A percentile compares a stretch with the other conserved stretches of the same genome.
Conservation (phyloP, 2,113 vertebrate species). For the Mohoua ochrocephala region DNA sequence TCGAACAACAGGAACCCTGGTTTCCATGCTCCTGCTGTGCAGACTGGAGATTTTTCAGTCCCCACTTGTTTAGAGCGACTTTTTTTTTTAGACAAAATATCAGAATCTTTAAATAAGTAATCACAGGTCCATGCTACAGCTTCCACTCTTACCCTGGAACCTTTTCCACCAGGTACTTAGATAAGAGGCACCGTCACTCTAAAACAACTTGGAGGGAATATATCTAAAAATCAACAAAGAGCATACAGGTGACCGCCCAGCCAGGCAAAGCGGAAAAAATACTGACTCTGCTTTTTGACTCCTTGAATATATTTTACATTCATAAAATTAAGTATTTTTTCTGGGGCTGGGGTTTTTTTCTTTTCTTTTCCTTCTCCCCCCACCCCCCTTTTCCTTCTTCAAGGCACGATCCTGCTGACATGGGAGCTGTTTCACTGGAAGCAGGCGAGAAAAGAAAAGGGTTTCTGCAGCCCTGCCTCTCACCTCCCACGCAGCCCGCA, state of each 20-base stretch:
- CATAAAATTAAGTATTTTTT: background rate
- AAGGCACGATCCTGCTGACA: background rate
- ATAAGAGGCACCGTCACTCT: background rate
- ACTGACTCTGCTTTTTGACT: background rate
- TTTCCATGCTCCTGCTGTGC: background rate
- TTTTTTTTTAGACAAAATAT: background rate
- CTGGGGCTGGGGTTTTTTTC: background rate
- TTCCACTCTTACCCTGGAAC: background rate
- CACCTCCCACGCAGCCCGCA: background rate
- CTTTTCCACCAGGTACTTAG: background rate
- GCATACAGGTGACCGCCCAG: background rate
- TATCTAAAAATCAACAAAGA: background rate
- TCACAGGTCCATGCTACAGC: background rate
- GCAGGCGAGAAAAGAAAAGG: background rate
- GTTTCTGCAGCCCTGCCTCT: background rate
- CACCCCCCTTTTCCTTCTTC: background rate
- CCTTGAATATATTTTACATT: background rate
- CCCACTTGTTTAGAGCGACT: background rate
- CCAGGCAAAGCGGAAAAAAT: background rate
- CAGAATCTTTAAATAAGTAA: background rate
- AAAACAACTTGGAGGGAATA: background rate
- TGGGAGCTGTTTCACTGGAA: background rate
- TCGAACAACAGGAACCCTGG: background rate
- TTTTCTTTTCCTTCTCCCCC: fast-evolving
- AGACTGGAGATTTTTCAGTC: background rate